Evolutionary conservation across 1,140 invertebrate species (phyloP), one percentile per base, ranked within the genome.

Genomic region (Hestina assimilis): DNA sequence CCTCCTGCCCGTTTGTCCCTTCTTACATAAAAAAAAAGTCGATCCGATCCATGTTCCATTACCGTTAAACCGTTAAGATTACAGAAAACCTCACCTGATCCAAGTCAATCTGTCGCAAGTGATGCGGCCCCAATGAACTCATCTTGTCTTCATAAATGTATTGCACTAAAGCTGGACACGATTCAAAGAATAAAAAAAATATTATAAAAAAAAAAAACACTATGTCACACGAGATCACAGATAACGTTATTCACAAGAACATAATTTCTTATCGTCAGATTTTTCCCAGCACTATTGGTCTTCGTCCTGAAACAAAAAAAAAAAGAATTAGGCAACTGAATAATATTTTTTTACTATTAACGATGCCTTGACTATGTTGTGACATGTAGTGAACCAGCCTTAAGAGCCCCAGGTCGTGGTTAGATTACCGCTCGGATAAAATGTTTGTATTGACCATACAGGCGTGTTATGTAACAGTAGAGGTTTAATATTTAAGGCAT

Each of bases 81-180:
- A 55, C 54, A 43, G 62, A 55, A 46, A 14, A 24, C 24, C 58
- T 80, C 58, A 89, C 87, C 89, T 96, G 95, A 89, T 98, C 96
- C 53, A 97, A 89, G 79, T 96, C 95, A 55, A 95, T 96, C 68
- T 95, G 94, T 73, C 94, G 94, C n/a, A 95, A 86, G 20, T 93
- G 93, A 51, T 90, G 62, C 35, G 75, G 70, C 12, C 63, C 69
- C 8, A 66, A 58, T 1, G 69, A 70, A 62, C 83, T 85, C 82
- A 82, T 85, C 20, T 28, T 59, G 19, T 19, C 33, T 56, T 70
- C 66, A 71, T 66, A 67, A 70, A 64, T 70, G 48, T 61, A 69
- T 75, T 70, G 66, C 72, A 83, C 78, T 73, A 75, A 63, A 57
- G 42, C 35, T 55, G 33, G 15, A 38, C 63, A 63, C 63, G 43